Conservation (phyloP, 2,888 invertebrate genomes). For the Yponomeuta malinellus region DNA sequence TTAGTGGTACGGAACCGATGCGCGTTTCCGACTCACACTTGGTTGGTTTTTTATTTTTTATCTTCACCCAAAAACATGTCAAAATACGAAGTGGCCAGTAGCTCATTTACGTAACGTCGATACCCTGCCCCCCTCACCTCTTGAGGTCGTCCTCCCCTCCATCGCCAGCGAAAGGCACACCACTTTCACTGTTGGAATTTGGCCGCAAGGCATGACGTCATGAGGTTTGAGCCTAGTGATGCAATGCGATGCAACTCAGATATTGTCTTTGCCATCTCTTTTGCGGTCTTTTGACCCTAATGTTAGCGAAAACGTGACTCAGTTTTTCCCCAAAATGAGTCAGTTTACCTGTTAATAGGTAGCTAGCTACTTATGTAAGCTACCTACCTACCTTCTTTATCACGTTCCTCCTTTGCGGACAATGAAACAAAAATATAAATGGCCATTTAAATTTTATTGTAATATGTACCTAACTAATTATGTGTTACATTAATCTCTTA, state of each 20-base stretch:
- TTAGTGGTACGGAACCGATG: too few relatives aligned
- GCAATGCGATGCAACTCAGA: conserved; percentile 40
- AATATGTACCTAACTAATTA: conserved; percentile 15
- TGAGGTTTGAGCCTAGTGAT: conserved; percentile 61
- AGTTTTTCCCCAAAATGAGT: not conserved
- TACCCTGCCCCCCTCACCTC: conserved; percentile 30
- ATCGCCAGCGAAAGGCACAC: conserved; percentile 44
- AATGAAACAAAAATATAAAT: conserved; percentile 29
- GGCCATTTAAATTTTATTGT: conserved; percentile 52
- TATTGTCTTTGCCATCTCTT: conserved; percentile 30
- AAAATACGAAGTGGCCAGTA: not conserved
- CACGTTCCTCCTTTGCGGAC: not conserved
- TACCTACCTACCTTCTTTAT: not conserved
- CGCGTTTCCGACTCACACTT: too few relatives aligned
- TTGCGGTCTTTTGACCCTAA: conserved; percentile 17
- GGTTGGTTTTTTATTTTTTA: not conserved
- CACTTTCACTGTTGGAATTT: conserved; percentile 70
- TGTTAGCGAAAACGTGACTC: not conserved
- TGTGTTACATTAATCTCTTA: conserved; percentile 37
- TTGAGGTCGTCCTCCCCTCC: conserved; percentile 31
- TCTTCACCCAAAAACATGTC: not conserved
- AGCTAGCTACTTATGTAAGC: too few relatives aligned
- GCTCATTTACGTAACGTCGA: conserved; percentile 10
- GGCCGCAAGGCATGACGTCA: conserved; percentile 56
- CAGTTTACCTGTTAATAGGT: too few relatives aligned